Percentiles rank a stretch among this genome's conserved stretches.
Evolutionary conservation across 2,888 invertebrate species (phyloP).

Genomic region (Drosophila acutilabella): DNA sequence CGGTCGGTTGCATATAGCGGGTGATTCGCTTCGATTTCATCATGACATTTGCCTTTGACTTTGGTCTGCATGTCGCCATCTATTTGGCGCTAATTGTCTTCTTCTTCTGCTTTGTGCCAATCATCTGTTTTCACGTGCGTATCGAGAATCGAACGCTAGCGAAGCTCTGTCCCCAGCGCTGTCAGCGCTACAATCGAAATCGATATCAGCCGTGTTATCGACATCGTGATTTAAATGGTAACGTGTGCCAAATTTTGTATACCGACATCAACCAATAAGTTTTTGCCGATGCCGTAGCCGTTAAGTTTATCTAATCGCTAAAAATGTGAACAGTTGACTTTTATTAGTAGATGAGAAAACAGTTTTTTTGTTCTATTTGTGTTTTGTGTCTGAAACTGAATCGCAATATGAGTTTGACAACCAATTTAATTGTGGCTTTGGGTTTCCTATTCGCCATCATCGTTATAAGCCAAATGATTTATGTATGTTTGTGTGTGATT

Average conservation of each 20-base stretch:
- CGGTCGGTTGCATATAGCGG: conserved; percentile 45
- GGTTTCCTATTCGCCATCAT: conserved; percentile 58
- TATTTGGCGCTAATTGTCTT: conserved; percentile 53
- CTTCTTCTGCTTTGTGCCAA: conserved; percentile 61
- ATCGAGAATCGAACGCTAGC: conserved; percentile 63
- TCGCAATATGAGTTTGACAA: conserved; percentile 58
- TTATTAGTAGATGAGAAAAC: conserved; percentile 24
- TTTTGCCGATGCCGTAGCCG: not conserved
- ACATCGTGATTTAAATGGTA: conserved; percentile 40
- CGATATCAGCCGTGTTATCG: conserved; percentile 40
- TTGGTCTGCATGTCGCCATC: conserved; percentile 52
- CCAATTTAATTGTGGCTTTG: conserved; percentile 46
- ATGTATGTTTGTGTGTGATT: conserved; percentile 51
- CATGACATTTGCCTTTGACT: conserved; percentile 47
- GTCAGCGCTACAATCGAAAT: conserved; percentile 36
- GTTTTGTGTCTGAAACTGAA: conserved; percentile 22
- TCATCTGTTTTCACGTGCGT: conserved; percentile 73
- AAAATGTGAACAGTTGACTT: conserved; percentile 27
- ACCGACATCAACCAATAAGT: conserved; percentile 4
- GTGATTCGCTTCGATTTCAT: conserved; percentile 12
- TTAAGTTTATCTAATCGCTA: conserved; percentile 62
- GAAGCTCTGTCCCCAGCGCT: conserved; percentile 61
- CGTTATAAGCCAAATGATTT: conserved; percentile 56
- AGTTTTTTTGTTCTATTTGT: not conserved
- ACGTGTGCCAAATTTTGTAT: conserved; percentile 62